phyloP scores from a whole-genome alignment of 2,797 vertebrate species.

The Mus minutoides region DNA sequence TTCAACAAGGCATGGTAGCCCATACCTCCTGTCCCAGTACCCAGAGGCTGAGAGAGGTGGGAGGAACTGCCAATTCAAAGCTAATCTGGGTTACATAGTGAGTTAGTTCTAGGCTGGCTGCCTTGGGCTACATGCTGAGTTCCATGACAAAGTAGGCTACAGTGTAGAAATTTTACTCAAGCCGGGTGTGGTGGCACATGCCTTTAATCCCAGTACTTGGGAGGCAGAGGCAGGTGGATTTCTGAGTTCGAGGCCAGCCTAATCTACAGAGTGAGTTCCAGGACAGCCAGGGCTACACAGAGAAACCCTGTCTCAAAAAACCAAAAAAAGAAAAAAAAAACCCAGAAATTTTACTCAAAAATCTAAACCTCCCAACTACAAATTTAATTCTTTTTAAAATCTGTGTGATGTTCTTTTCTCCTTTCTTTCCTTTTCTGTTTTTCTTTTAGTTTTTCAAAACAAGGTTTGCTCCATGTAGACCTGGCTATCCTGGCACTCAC shows the following conservation, averaged over 20 bases:
- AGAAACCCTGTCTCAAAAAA: too few species aligned
- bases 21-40: background rate
- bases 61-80: background rate
- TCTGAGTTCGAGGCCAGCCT: too few species aligned
- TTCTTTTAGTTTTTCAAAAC: too few species aligned
- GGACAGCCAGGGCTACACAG: too few species aligned
- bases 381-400: background rate
- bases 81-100: background rate
- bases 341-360: too few species aligned
- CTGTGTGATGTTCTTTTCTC: too few species aligned
- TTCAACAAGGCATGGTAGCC: background rate
- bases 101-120: background rate
- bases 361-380: background rate
- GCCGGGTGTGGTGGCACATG: too few species aligned
- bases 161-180: background rate
- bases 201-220: too few species aligned
- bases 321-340: too few species aligned
- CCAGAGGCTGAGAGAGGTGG: background rate
- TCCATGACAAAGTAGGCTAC: background rate
- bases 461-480: background rate
- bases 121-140: background rate
- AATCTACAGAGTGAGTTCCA: too few species aligned
- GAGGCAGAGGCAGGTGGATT: too few species aligned
- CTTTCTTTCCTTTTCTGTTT: too few species aligned
- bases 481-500: background rate